Conservation (phyloP, 2,797 vertebrate species). For the Philypnodon macrostomus region DNA sequence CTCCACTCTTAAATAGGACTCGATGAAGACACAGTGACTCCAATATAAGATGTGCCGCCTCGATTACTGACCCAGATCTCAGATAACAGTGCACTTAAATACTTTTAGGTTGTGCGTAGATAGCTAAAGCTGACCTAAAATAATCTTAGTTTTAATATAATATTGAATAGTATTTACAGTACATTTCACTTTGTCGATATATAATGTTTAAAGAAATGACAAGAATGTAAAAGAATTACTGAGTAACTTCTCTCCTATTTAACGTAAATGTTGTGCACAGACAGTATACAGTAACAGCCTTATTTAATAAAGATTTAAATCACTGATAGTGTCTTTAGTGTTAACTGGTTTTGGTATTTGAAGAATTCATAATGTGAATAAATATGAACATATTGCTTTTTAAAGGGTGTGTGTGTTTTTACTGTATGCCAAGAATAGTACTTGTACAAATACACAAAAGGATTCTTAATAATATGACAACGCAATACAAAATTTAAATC, state of each 20-base stretch:
- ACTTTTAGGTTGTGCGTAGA: not conserved
- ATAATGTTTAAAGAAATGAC: constrained; percentile 19
- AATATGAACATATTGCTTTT: no score
- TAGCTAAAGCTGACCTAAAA: constrained; percentile 18
- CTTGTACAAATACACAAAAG: no score
- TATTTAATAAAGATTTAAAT: constrained; percentile 10
- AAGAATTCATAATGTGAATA: no score
- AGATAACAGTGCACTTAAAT: constrained; percentile 12
- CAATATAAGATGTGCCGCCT: constrained; percentile 9
- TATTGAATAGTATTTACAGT: constrained; percentile 20
- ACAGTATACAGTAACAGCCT: constrained; percentile 1
- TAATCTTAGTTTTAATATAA: constrained; percentile 38
- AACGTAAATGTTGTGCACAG: not conserved
- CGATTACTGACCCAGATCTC: constrained; percentile 24
- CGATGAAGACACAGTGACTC: constrained; percentile 7
- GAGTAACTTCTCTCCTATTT: not conserved
- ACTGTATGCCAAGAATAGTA: no score
- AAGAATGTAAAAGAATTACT: not conserved
- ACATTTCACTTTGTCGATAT: constrained; percentile 15
- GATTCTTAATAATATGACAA: no score
- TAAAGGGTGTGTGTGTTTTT: no score
- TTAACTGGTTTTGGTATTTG: no score
- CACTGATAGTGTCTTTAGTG: not conserved
- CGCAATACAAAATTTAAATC: no score
- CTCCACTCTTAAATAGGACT: constrained; percentile 16